Evolutionary conservation across 1,140 invertebrate genomes (phyloP).

Genomic region (Pogonomyrmex barbatus): DNA sequence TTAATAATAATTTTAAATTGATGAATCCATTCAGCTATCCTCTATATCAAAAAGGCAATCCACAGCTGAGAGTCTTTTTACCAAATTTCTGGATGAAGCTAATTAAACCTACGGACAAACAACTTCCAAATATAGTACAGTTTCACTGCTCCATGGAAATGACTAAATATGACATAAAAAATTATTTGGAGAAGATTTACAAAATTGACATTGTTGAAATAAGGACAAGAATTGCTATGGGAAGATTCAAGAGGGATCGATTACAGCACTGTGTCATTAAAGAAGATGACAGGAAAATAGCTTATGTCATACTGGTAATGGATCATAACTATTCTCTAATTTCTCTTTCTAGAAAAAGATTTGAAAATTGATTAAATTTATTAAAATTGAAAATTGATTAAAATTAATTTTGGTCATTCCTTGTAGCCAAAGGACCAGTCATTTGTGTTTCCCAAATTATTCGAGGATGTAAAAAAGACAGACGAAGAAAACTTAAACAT

Average conservation of each 20-base stretch:
- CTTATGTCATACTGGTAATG: slow-evolving; percentile 92
- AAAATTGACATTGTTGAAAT: slow-evolving; percentile 92
- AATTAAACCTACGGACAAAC: slow-evolving; percentile 88
- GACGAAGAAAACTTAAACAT: slow-evolving; percentile 84
- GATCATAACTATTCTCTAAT: slow-evolving; percentile 69
- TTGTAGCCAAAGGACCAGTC: slow-evolving; percentile 86
- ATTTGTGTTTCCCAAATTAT: slow-evolving; percentile 88
- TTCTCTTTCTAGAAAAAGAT: slow-evolving; percentile 53
- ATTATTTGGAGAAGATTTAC: slow-evolving; percentile 98
- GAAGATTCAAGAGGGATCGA: slow-evolving; percentile 86
- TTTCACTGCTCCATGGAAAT: slow-evolving; percentile 95
- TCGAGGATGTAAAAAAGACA: slow-evolving; percentile 78
- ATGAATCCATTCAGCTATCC: slow-evolving; percentile 89
- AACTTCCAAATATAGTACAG: slow-evolving; percentile 91
- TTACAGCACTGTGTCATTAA: slow-evolving; percentile 90
- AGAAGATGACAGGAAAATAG: slow-evolving; percentile 94
- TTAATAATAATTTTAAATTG: slow-evolving; percentile 17
- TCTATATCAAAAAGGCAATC: slow-evolving; percentile 95
- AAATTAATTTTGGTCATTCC: slow-evolving; percentile 50
- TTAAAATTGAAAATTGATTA: background rate
- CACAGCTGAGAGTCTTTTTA: slow-evolving; percentile 95
- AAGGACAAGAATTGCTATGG: slow-evolving; percentile 90
- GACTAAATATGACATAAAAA: slow-evolving; percentile 94
- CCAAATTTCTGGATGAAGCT: slow-evolving; percentile 98
- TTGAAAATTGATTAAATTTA: slow-evolving; percentile 29